Percentiles rank a stretch among this genome's conserved stretches.
phyloP scores from a whole-genome alignment of 2,113 vertebrate species.

The Alectura lathami region DNA sequence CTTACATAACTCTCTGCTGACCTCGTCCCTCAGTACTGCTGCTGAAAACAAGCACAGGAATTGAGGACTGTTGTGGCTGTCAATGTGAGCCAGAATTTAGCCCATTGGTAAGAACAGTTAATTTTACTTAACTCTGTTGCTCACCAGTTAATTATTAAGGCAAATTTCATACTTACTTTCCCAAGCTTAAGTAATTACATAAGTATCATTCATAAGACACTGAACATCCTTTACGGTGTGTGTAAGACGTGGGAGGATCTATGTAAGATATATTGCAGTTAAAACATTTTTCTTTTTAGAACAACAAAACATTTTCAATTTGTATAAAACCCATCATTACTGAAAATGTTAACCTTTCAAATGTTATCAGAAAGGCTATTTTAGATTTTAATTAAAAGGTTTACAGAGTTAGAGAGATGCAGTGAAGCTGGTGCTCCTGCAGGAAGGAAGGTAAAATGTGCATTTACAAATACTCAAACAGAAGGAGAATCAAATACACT shows the following conservation, averaged over 20 bases:
- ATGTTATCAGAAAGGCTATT: background rate
- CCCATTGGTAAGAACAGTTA: background rate
- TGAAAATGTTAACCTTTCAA: background rate
- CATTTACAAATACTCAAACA: background rate
- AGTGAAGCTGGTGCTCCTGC: background rate
- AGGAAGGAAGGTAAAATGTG: background rate
- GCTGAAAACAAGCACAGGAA: background rate
- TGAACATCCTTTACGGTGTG: background rate
- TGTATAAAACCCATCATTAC: background rate
- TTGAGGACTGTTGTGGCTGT: background rate
- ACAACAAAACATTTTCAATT: background rate
- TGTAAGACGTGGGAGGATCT: background rate
- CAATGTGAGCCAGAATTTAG: background rate
- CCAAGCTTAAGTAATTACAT: background rate
- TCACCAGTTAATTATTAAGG: conserved; percentile 9
- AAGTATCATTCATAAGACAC: background rate
- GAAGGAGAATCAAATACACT: background rate
- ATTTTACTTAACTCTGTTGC: background rate
- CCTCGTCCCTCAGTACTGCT: background rate
- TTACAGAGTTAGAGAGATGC: background rate
- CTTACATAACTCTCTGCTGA: background rate
- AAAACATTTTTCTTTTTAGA: background rate
- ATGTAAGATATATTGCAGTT: background rate
- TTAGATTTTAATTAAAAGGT: background rate
- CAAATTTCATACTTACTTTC: background rate